Conservation (phyloP, 2,113 vertebrate genomes). For the Neotragus moschatus region DNA sequence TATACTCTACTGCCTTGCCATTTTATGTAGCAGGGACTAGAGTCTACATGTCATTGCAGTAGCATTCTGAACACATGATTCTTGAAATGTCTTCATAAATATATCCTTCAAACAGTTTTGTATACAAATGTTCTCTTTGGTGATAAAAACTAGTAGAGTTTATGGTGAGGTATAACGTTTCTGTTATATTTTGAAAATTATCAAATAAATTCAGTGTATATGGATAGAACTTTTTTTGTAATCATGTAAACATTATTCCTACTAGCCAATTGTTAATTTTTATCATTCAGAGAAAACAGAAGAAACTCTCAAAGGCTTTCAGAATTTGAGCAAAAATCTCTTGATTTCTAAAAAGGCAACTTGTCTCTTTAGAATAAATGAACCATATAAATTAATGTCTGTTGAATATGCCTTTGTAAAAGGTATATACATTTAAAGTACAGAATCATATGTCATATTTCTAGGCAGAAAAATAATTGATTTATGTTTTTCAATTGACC, state of each 20-base stretch:
- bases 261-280: neutral
- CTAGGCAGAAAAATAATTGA: neutral
- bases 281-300: neutral
- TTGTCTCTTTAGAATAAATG: conserved; percentile 2
- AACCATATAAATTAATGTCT: neutral
- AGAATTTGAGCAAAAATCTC: conserved; percentile 34
- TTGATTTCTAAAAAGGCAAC: conserved; percentile 25
- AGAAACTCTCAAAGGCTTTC: neutral
- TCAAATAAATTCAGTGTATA: neutral
- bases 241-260: neutral
- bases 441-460: neutral
- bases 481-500: neutral
- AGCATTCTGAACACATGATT: conserved; percentile 18
- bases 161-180: neutral
- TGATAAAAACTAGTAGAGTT: neutral
- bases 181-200: conserved; percentile 27
- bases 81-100: conserved; percentile 30
- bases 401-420: neutral
- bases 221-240: conserved; percentile 12
- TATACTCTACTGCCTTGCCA: neutral
- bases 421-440: neutral
- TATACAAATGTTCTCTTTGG: neutral
- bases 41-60: neutral
- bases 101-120: neutral
- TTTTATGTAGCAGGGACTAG: neutral